A percentile compares a stretch with the other conserved stretches of the same genome.
phyloP scores from a whole-genome alignment of 2,113 vertebrate genomes.

The Ophthalmolycus amberensis region DNA sequence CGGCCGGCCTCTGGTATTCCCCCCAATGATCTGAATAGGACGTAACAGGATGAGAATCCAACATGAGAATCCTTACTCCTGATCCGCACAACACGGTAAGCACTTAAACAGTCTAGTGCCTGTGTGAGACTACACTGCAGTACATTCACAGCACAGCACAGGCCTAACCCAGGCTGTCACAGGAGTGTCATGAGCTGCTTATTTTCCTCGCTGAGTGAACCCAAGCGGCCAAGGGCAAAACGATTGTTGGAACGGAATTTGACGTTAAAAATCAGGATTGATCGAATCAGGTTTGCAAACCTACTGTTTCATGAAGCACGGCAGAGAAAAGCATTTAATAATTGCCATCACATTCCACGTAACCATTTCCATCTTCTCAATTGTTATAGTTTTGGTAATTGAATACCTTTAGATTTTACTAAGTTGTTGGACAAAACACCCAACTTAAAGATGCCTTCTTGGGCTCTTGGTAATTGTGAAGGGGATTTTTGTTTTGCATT shows the following conservation, averaged over 20 bases:
- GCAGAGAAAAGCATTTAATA: background rate
- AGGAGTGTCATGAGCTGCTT: constrained; percentile 33
- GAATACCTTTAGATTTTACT: background rate
- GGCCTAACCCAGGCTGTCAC: constrained; percentile 28
- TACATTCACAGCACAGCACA: constrained; percentile 29
- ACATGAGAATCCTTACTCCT: background rate
- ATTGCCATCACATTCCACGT: background rate
- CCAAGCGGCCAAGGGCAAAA: background rate
- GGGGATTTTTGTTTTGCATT: background rate
- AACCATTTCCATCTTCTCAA: background rate
- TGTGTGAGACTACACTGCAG: constrained; percentile 34
- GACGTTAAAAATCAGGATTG: constrained; percentile 23
- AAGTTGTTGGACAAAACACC: background rate
- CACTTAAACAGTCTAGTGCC: constrained; percentile 47
- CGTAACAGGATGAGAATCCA: constrained; percentile 13
- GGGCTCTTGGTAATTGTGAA: background rate
- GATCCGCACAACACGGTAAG: constrained; percentile 41
- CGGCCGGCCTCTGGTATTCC: background rate
- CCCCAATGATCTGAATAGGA: constrained; percentile 11
- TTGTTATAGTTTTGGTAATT: background rate
- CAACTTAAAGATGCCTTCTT: background rate
- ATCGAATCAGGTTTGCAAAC: background rate
- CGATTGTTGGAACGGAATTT: constrained; percentile 3
- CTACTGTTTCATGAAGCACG: background rate
- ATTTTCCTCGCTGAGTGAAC: constrained; percentile 11